These are phyloP conservation scores for Hucho hucho DNA, from an alignment of 2,113 vertebrate species.

Conservation along the genomic window DNA sequence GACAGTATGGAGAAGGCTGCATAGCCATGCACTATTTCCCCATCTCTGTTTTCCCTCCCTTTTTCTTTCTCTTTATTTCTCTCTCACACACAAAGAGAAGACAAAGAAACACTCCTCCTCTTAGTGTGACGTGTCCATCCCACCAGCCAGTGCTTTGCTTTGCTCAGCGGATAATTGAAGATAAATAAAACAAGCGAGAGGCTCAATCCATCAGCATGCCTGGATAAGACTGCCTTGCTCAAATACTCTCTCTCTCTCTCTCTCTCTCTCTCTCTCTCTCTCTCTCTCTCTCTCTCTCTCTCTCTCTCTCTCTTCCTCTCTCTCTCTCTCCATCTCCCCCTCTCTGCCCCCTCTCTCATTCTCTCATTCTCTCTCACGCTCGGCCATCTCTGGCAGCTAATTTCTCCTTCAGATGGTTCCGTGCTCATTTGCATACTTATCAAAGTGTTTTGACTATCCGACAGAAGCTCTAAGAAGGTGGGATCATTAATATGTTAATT, in stretches of 20 bases:
- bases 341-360: slow-evolving; percentile 32
- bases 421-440: slow-evolving; percentile 82
- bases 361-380: slow-evolving; percentile 28
- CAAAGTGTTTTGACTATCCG: slow-evolving; percentile 80
- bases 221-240: not conserved
- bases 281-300: slow-evolving; percentile 19
- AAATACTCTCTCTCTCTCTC: slow-evolving; percentile 4
- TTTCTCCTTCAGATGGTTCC: slow-evolving; percentile 74
- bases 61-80: not conserved
- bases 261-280: slow-evolving; percentile 20
- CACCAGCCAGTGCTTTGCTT: slow-evolving; percentile 2
- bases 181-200: slow-evolving; percentile 67
- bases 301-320: slow-evolving; percentile 19
- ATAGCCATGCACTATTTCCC: slow-evolving; percentile 2
- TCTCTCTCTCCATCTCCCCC: not conserved
- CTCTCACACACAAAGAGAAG: not conserved
- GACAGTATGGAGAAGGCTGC: slow-evolving; percentile 14
- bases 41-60: not conserved
- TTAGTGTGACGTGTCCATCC: slow-evolving; percentile 8
- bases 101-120: slow-evolving; percentile 37
- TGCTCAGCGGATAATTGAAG: slow-evolving; percentile 67
- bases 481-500: slow-evolving; percentile 85
- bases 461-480: slow-evolving; percentile 79
- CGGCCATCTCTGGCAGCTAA: slow-evolving; percentile 66
- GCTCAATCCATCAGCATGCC: slow-evolving; percentile 60